Evolutionary conservation across 2,797 vertebrate species (phyloP), one percentile per base, ranked within the genome.

Genomic region (Melanotaenia trifasciata): DNA sequence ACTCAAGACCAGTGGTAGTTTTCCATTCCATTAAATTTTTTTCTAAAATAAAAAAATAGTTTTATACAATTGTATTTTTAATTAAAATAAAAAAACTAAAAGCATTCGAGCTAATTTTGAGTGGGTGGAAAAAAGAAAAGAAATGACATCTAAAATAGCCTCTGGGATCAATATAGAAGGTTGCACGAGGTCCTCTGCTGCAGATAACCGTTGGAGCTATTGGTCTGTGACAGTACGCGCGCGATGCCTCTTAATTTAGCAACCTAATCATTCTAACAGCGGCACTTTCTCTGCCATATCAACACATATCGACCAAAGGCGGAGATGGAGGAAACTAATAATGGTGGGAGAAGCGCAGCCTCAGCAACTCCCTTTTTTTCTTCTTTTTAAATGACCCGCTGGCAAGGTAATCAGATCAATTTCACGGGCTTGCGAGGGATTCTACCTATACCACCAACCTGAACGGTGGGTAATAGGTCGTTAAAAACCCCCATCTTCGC

Each of bases 381-480:
- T 32, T 16, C 22, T 86, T 80, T 53, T 82, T 61, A 67, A 59
- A 83, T 75, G 90, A 90, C 84, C 93, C 91, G 89, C 91, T 86
- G 90, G 90, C 78, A 72, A 90, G 86, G 88, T 91, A 94, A 95
- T 95, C 94, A 92, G 93, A 93, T 95, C 93, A 89, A 94, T 95
- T 94, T 94, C 94, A 94, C 90, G 45, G 94, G 89, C 81, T 87
- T 68, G 87, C 75, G 50, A 74, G 84, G 76, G 82, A 89, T 84
- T 79, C 86, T 81, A 77, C 86, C 84, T 70, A 5, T 79, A 81
- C 84, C 81, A 76, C 80, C 84, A 80, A 82, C 85, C 89, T 88
- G 90, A 71, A 85, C 90, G 88, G 67, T 65, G 84, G 85, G 87
- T 93, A 94, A 94, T 93, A 85, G 88, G 78, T 90, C 81, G 92